A percentile compares a stretch with the other conserved stretches of the same genome.
These are phyloP conservation scores for Microplitis demolitor DNA, from an alignment of 1,140 invertebrate species.

Conservation along the genomic window DNA sequence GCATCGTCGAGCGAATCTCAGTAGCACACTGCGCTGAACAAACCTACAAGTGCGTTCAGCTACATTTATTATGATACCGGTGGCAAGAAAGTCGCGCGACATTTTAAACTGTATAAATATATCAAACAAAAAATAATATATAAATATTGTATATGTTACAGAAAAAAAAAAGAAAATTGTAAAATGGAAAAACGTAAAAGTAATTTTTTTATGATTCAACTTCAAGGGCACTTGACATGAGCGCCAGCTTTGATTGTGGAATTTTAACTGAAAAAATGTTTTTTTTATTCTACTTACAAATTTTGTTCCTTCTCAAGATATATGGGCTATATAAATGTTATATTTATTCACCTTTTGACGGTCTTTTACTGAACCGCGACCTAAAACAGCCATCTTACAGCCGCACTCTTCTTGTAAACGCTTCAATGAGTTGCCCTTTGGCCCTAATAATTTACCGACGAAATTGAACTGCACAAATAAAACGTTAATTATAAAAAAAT, in stretches of 20 bases:
- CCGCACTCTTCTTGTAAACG: constrained; percentile 89
- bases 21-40: not conserved
- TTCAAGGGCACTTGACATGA: not conserved
- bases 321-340: not conserved
- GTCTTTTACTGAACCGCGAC: constrained; percentile 88
- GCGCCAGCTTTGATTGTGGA: not conserved
- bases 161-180: too few relatives aligned
- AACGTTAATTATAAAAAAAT: constrained; percentile 2
- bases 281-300: not conserved
- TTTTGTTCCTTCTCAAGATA: not conserved
- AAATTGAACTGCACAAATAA: constrained; percentile 80
- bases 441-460: constrained; percentile 88
- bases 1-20: constrained; percentile 27
- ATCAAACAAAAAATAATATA: not conserved
- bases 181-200: too few relatives aligned
- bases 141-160: not conserved
- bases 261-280: too few relatives aligned
- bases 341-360: constrained; percentile 74
- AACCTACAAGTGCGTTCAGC: constrained; percentile 9
- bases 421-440: constrained; percentile 89
- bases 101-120: not conserved
- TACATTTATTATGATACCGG: constrained; percentile 28
- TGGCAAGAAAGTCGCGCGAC: constrained; percentile 2
- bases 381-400: constrained; percentile 91
- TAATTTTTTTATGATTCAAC: too few relatives aligned